Evolutionary conservation across 2,888 invertebrate genomes (phyloP), one percentile per base, ranked within the genome.

Genomic region (Apotomis turbidana): DNA sequence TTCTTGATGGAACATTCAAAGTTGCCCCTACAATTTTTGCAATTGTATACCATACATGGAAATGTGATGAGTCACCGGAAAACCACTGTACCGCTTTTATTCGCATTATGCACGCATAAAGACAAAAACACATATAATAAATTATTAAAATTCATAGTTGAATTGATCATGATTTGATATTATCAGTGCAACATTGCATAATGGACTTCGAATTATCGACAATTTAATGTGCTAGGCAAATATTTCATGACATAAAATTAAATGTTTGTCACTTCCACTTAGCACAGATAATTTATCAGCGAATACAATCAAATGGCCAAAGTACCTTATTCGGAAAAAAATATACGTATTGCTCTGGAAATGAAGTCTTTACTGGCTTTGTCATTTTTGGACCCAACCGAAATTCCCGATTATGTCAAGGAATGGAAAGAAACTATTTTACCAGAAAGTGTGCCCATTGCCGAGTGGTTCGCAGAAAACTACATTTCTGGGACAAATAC

Each of bases 341-440:
- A 55, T 55, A 15, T 55, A 8, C 5, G 27, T 55, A 15, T 55
- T 15, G 55, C 55, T 55, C 5, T 55, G 55, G 55, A 55, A 55
- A 55, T 55, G 55, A 55, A 55, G 15, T 55, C 55, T 13, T 55
- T 55, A 15, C 55, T 55, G 55, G 55, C 55, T 6, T 55, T 55
- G 27, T 55, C 3, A 55, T 15, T 55, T 55, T 55, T 55, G 15
- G 15, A 15, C 55, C 55, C 27, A 13, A 55, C 15, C 27, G 55
- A 55, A 55, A 55, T 55, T 8, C 27, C 55, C 15, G 55, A 55
- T 15, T 55, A 55, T 15, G 27, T 55, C 15, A 55, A 55, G 55
- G 55, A 55, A 9, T 55, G 55, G 55, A 9, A 8, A 9, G 27
- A 55, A 55, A 55, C 55, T 15, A 55, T 55, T 55, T 55, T 55